These are phyloP conservation scores for Montipora capricornis DNA, from an alignment of 64 coral and sea anemone genomes.

Conservation along the genomic window DNA sequence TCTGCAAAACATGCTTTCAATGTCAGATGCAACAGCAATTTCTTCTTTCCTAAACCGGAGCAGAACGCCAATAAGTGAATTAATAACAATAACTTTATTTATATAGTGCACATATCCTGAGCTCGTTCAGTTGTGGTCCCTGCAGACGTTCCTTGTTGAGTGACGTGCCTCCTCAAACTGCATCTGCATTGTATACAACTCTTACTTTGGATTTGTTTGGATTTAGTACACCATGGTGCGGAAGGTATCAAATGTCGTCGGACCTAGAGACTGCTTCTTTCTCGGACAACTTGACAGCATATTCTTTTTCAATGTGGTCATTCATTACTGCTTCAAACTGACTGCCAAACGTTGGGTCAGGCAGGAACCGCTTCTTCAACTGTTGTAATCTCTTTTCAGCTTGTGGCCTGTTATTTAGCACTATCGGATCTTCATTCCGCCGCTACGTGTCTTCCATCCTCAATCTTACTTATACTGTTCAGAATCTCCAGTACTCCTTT, in stretches of 20 bases:
- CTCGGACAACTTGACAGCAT: too few species aligned
- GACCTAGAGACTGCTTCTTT: too few species aligned
- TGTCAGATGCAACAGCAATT: slow-evolving; percentile 70
- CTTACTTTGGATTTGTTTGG: not conserved
- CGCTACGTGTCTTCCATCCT: slow-evolving; percentile 31
- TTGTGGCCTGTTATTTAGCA: slow-evolving; percentile 53
- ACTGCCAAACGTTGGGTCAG: slow-evolving; percentile 17
- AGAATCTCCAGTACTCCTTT: slow-evolving; percentile 48
- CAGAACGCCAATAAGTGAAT: slow-evolving; percentile 50
- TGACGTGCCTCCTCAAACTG: slow-evolving; percentile 45
- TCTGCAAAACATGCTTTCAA: not conserved
- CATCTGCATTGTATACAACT: slow-evolving; percentile 26
- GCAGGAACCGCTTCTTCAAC: slow-evolving; percentile 43
- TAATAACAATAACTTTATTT: too few species aligned
- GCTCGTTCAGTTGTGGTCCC: slow-evolving; percentile 59
- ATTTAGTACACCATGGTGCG: slow-evolving; percentile 47
- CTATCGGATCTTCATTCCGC: too few species aligned
- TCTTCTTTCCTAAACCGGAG: slow-evolving; percentile 67
- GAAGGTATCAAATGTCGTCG: too few species aligned
- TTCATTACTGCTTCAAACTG: slow-evolving; percentile 51
- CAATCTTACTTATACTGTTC: slow-evolving; percentile 12
- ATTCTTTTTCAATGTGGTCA: not conserved
- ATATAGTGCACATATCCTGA: too few species aligned
- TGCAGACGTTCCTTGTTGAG: slow-evolving; percentile 62
- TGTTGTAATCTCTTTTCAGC: slow-evolving; percentile 55